A percentile compares a stretch with the other conserved stretches of the same genome.
phyloP scores from a whole-genome alignment of 64 coral and sea anemone genomes.

The Astreopora myriophthalma region DNA sequence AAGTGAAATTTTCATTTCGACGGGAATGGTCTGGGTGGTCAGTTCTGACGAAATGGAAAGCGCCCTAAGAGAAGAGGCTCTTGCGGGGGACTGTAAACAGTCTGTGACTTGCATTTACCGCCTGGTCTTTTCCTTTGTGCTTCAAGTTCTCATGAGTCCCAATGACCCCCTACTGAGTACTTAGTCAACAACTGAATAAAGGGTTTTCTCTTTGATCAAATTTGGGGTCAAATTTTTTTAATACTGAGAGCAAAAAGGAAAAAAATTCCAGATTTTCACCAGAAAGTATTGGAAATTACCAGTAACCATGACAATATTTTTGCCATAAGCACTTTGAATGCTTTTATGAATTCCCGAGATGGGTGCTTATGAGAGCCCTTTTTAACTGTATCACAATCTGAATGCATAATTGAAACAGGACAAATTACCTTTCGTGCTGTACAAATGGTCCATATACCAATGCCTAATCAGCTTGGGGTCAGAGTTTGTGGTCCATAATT shows the following conservation, averaged over 20 bases:
- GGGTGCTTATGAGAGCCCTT: neutral
- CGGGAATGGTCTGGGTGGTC: no score
- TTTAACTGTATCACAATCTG: neutral
- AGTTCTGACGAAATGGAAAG: no score
- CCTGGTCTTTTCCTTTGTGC: neutral
- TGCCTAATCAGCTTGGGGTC: conserved; percentile 21
- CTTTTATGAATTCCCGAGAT: neutral
- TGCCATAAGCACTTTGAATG: neutral
- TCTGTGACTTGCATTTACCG: neutral
- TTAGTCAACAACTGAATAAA: neutral
- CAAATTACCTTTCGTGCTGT: neutral
- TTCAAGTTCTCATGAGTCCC: neutral
- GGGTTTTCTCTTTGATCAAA: neutral
- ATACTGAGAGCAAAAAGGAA: neutral
- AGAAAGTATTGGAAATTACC: neutral
- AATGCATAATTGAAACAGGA: neutral
- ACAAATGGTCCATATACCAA: conserved; percentile 34
- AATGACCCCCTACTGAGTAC: neutral
- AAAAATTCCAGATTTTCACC: neutral
- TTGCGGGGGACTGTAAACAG: no score
- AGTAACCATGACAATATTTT: neutral
- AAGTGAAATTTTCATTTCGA: neutral
- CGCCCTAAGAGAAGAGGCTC: no score
- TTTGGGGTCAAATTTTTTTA: neutral
- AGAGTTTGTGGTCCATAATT: conserved; percentile 26